A percentile compares a stretch with the other conserved stretches of the same genome.
These are phyloP conservation scores for Oryzias javanicus DNA, from an alignment of 2,113 vertebrate species.

Conservation along the genomic window DNA sequence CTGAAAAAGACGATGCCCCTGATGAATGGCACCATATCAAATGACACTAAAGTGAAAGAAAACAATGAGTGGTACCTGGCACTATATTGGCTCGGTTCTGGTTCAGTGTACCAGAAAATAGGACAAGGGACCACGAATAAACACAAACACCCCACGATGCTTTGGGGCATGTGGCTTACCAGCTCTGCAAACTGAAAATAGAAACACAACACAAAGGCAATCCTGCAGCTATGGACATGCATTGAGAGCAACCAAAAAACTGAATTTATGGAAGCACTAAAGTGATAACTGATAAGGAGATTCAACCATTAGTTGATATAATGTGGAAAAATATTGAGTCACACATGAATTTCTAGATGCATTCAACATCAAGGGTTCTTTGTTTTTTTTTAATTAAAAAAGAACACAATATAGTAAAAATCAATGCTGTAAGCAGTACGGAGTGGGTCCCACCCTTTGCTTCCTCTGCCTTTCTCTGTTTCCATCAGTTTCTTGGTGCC, in stretches of 20 bases:
- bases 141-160: constrained; percentile 62
- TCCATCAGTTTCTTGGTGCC: too few relatives aligned
- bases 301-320: too few relatives aligned
- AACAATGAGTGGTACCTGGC: constrained; percentile 57
- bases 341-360: too few relatives aligned
- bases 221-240: constrained; percentile 16
- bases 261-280: neutral
- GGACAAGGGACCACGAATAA: constrained; percentile 64
- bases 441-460: too few relatives aligned
- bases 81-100: constrained; percentile 66
- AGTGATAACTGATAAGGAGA: too few relatives aligned
- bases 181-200: constrained; percentile 56
- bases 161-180: constrained; percentile 55
- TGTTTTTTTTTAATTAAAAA: too few relatives aligned
- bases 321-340: too few relatives aligned
- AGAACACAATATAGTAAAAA: too few relatives aligned
- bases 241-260: constrained; percentile 24
- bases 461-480: too few relatives aligned
- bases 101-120: constrained; percentile 73
- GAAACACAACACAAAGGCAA: constrained; percentile 40
- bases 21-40: constrained; percentile 38
- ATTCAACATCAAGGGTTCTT: too few relatives aligned
- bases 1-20: constrained; percentile 34
- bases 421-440: too few relatives aligned
- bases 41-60: constrained; percentile 52